A percentile compares a stretch with the other conserved stretches of the same genome.
Evolutionary conservation across 2,113 vertebrate species (phyloP).

Genomic region (Noturus placidus): DNA sequence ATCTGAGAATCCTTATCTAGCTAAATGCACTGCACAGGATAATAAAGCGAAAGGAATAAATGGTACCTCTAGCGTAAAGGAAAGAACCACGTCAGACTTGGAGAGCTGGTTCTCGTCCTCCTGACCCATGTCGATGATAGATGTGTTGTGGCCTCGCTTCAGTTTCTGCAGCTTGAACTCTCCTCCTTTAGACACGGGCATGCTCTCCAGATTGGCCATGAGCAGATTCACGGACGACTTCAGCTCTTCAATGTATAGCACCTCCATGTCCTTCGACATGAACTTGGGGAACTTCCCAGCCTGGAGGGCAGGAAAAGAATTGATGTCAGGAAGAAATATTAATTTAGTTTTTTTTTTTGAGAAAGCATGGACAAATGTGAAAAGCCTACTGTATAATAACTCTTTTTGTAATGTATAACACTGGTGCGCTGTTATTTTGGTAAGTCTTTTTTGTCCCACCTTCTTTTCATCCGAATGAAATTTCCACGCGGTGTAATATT

Average conservation of each 20-base stretch:
- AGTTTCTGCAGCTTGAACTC: conserved; percentile 99
- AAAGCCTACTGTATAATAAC: neutral
- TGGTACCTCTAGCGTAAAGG: conserved; percentile 91
- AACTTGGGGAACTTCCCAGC: conserved; percentile 94
- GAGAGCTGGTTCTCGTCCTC: conserved; percentile 98
- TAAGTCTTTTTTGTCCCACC: neutral
- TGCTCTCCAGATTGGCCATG: conserved; percentile 98
- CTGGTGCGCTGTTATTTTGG: neutral
- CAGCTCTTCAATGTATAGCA: conserved; percentile 95
- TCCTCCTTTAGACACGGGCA: conserved; percentile 97
- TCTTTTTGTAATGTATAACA: neutral
- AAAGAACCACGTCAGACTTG: conserved; percentile 95
- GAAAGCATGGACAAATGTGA: neutral
- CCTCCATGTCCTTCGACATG: conserved; percentile 96
- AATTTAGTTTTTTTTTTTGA: neutral
- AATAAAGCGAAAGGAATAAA: neutral
- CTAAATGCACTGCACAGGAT: neutral
- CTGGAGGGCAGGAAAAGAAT: conserved; percentile 55
- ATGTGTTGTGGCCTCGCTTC: conserved; percentile 94
- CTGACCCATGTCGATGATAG: conserved; percentile 98
- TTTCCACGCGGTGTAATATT: neutral
- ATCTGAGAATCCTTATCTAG: neutral
- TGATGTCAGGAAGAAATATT: neutral
- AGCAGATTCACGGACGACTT: conserved; percentile 95
- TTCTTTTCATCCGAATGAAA: neutral